Percentiles rank a stretch among this genome's conserved stretches.
These are phyloP conservation scores for Elephas maximus DNA, from an alignment of 2,113 vertebrate species.

Conservation along the genomic window DNA sequence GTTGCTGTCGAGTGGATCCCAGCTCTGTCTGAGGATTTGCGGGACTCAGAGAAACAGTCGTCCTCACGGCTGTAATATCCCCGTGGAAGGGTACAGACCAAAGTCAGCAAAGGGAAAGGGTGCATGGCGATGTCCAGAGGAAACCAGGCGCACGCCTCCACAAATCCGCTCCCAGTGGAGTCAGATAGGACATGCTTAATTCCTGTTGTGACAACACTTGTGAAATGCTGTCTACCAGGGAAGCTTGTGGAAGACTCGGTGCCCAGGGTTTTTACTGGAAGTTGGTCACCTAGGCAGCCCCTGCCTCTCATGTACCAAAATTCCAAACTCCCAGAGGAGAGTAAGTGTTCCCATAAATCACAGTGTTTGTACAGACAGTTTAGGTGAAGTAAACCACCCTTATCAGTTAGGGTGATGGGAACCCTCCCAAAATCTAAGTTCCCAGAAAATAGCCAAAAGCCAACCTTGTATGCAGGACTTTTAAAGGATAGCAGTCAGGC, in stretches of 20 bases:
- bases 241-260: not conserved
- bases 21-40: not conserved
- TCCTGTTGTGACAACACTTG: rapidly evolving
- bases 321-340: not conserved
- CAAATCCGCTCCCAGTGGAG: rapidly evolving
- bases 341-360: not conserved
- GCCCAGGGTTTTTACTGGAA: not conserved
- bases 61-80: too few species aligned
- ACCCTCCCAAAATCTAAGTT: not conserved
- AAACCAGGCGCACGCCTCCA: rapidly evolving
- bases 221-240: rapidly evolving
- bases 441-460: not conserved
- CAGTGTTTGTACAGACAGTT: not conserved
- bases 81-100: not conserved
- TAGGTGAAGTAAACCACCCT: not conserved
- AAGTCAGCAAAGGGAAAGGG: not conserved
- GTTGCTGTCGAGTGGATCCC: not conserved
- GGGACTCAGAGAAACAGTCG: too few species aligned
- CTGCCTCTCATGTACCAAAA: not conserved
- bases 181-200: rapidly evolving
- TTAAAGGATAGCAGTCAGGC: not conserved
- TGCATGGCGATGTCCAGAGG: rapidly evolving
- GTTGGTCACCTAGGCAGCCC: rapidly evolving
- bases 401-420: not conserved
- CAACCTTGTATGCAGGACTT: not conserved